Base-by-base conservation (phyloP, 2,888 invertebrate species). In the Notodonta ziczac region DNA sequence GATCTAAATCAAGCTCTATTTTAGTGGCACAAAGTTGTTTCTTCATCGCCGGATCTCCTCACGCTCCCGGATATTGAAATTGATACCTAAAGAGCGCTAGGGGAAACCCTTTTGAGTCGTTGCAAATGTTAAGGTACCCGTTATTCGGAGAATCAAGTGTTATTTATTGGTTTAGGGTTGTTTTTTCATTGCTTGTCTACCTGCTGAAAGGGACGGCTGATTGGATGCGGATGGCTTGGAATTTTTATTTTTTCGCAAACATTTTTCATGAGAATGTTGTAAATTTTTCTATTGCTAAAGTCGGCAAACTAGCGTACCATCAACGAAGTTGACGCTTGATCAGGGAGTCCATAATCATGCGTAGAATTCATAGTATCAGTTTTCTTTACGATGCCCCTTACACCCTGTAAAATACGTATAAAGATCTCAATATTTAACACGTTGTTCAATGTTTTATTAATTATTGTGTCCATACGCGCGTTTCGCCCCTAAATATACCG, bases 21-120 rank as follows among this genome's bases (percentile, higher is more conserved):
- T 2, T 2, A 6, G 1, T 0, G 1, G 0, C 0, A 50, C 53
- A 66, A 54, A 50, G 63, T 53, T 40, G 14, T 9, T 10, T 61
- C 61, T 65, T 5, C 7, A 58, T 32, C 9, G 0, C 51, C 12
- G 14, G 44, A 58, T 57, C 62, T 58, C 66, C 63, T 61, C 2
- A 13, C 7, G 7, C n/a, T 53, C 58, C 58, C 68, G 69, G 67
- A 65, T 69, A 66, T 73, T 65, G 63, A 69, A 73, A 71, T 63
- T 71, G 76, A 73, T 67, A 67, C 67, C 58, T 57, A 63, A 70
- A 59, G 40, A 42, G 24, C 32, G 46, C 10, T 58, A 58, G 54
- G 59, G 57, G 57, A 58, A 70, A 66, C 62, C 72, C 63, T 73
- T 46, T 71, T 72, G 63, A 63, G 60, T 57, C 56, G 63, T 65